Percentiles rank a stretch among this genome's conserved stretches.
These are phyloP conservation scores for Hirundichthys speculiger DNA, from an alignment of 2,113 vertebrate species.

Conservation along the genomic window DNA sequence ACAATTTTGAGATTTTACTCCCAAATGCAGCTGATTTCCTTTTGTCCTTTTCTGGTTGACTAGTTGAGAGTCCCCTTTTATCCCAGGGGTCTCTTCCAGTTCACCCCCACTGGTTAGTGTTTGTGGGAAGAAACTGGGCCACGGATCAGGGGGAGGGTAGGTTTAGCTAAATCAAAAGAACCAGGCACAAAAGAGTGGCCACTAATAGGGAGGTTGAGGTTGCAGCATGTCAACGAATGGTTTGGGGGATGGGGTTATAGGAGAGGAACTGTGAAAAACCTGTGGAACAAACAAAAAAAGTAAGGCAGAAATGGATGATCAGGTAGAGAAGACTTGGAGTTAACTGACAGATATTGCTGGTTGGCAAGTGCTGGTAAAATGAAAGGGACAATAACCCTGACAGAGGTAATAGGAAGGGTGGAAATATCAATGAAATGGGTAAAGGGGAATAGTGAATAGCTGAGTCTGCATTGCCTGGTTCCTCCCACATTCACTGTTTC, in stretches of 20 bases:
- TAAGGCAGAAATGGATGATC: too few species aligned
- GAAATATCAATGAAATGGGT: too few species aligned
- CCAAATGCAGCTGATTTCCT: slow-evolving; percentile 4
- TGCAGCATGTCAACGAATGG: slow-evolving; percentile 45
- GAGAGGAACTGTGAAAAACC: neutral
- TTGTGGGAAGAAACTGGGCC: slow-evolving; percentile 51
- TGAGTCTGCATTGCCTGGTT: too few species aligned
- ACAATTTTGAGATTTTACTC: neutral
- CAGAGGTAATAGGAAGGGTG: too few species aligned
- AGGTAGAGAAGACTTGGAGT: too few species aligned
- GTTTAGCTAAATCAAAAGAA: slow-evolving; percentile 18
- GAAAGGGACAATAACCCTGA: too few species aligned
- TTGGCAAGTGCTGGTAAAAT: too few species aligned
- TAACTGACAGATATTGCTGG: too few species aligned
- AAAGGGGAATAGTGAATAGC: too few species aligned
- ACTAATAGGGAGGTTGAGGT: neutral
- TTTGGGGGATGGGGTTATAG: neutral
- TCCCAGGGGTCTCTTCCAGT: neutral
- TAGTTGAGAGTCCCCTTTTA: slow-evolving; percentile 14
- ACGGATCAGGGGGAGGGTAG: slow-evolving; percentile 29
- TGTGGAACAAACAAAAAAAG: too few species aligned
- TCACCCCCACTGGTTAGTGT: neutral
- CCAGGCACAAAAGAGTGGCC: slow-evolving; percentile 8
- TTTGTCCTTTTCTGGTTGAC: slow-evolving; percentile 23
- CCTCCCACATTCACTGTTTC: too few species aligned